A percentile compares a stretch with the other conserved stretches of the same genome.
phyloP scores from a whole-genome alignment of 1,140 invertebrate genomes.

The Magallana ariakensis region DNA sequence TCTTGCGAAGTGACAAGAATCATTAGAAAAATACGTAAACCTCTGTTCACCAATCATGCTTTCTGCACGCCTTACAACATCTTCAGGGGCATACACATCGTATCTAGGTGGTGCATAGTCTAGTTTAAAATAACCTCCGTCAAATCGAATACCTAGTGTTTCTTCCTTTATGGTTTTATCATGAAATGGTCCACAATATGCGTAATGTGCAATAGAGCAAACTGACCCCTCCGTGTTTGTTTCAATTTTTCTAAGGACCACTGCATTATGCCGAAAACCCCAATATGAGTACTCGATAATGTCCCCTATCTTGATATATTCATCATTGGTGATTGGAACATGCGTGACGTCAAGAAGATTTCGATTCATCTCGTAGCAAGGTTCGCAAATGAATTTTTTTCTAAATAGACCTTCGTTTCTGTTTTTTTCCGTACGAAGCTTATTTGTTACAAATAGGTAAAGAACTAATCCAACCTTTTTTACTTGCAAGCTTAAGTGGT shows the following conservation, averaged over 20 bases:
- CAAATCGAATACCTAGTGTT: background rate
- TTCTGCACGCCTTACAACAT: constrained; percentile 23
- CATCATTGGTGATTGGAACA: background rate
- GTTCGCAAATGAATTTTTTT: constrained; percentile 16
- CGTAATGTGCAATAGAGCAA: constrained; percentile 4
- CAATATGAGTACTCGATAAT: constrained; percentile 26
- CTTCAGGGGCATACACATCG: constrained; percentile 16
- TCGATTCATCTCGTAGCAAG: constrained; percentile 23
- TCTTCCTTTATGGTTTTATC: constrained; percentile 18
- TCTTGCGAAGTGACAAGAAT: constrained; percentile 44
- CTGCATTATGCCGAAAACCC: constrained; percentile 19
- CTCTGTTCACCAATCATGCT: constrained; percentile 30
- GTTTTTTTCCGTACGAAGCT: background rate
- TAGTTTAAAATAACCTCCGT: background rate
- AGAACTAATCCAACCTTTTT: background rate
- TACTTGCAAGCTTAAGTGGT: constrained; percentile 34
- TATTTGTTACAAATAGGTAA: background rate
- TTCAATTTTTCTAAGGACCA: background rate
- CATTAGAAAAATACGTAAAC: constrained; percentile 38
- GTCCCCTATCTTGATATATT: constrained; percentile 11
- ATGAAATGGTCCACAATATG: constrained; percentile 5
- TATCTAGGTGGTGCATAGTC: background rate
- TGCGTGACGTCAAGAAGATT: background rate
- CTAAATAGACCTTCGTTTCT: constrained; percentile 12
- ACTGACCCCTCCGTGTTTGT: background rate